Percentiles rank a stretch among this genome's conserved stretches.
Evolutionary conservation across 2,113 vertebrate species (phyloP).

Genomic region (Casuarius casuarius): DNA sequence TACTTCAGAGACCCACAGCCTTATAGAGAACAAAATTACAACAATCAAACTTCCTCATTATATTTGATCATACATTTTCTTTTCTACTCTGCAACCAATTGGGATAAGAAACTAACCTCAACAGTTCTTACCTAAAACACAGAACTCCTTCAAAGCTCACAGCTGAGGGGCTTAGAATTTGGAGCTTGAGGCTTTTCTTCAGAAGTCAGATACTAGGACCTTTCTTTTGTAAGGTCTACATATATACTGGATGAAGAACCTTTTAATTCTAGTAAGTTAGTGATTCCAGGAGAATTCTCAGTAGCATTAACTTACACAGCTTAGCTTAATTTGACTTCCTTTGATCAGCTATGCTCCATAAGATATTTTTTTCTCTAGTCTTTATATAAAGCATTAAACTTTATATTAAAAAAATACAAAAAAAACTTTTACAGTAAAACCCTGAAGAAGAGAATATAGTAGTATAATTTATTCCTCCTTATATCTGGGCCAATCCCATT

Average conservation of each 20-base stretch:
- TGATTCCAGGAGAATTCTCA: background rate
- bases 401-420: background rate
- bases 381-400: background rate
- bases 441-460: background rate
- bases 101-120: background rate
- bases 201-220: rapidly evolving
- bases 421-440: background rate
- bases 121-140: background rate
- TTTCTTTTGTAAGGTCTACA: too few species aligned
- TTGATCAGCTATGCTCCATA: background rate
- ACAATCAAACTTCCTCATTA: background rate
- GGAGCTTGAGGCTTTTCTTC: background rate
- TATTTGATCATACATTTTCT: background rate
- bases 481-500: background rate
- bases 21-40: background rate
- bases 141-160: background rate
- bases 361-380: background rate
- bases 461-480: background rate
- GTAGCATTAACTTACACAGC: background rate
- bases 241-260: background rate
- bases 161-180: background rate
- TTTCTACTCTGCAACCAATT: background rate
- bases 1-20: background rate
- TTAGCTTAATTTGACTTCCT: background rate
- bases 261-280: background rate